Evolutionary conservation across 2,888 invertebrate species (phyloP).

Genomic region (Antheraea yamamai): DNA sequence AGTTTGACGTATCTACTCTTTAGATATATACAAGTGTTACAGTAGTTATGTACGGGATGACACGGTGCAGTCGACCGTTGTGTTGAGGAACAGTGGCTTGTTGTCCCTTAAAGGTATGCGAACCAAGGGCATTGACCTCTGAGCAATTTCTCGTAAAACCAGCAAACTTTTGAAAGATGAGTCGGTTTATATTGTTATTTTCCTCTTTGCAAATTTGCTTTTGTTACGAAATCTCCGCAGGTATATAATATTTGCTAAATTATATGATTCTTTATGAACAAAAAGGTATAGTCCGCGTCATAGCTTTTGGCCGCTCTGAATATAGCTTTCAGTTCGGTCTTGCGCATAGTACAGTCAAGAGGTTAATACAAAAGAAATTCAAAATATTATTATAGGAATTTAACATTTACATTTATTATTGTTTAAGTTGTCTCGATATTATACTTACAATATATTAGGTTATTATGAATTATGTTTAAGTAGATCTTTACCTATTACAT

Average conservation of each 20-base stretch:
- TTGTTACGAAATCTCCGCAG: background rate
- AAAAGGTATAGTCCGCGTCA: too few species aligned
- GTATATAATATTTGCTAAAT: background rate
- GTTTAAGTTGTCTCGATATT: too few species aligned
- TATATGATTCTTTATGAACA: background rate
- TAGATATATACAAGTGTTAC: background rate
- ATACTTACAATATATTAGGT: too few species aligned
- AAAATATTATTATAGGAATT: too few species aligned
- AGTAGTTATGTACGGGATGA: conserved; percentile 3
- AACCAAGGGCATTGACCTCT: conserved; percentile 15
- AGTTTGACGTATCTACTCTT: background rate
- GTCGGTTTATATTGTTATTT: conserved; percentile 5
- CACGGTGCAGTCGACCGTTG: conserved; percentile 15
- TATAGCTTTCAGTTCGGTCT: too few species aligned
- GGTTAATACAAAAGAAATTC: too few species aligned
- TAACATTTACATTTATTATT: too few species aligned
- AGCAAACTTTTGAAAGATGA: conserved; percentile 16
- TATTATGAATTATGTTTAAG: too few species aligned
- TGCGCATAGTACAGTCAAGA: too few species aligned
- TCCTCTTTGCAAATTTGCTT: background rate
- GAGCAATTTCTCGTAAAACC: conserved; percentile 10
- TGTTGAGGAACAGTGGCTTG: conserved; percentile 17
- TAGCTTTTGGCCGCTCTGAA: too few species aligned
- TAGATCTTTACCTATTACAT: too few species aligned
- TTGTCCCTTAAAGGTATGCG: conserved; percentile 25